Evolutionary conservation across 2,797 vertebrate species (phyloP).

Genomic region (Sternotherus odoratus): DNA sequence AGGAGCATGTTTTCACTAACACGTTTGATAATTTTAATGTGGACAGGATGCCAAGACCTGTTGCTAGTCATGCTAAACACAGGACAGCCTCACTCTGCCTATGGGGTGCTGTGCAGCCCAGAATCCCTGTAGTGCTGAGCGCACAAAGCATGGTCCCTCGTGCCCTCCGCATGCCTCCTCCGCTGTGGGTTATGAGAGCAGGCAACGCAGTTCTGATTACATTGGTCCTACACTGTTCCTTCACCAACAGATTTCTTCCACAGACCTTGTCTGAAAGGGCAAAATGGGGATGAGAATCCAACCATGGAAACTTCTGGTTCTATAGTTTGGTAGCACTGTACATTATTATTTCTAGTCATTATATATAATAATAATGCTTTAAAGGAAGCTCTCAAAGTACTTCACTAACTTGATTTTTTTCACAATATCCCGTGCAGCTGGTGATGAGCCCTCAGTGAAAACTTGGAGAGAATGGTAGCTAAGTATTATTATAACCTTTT

Average conservation of each 20-base stretch:
- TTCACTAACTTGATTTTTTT: background rate
- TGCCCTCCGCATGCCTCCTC: background rate
- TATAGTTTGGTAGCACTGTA: background rate
- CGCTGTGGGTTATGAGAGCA: background rate
- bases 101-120: accelerated
- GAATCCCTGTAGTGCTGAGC: background rate
- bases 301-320: background rate
- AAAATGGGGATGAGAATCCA: background rate
- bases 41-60: background rate
- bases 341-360: background rate
- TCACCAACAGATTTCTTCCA: background rate
- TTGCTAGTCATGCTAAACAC: background rate
- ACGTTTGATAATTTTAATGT: background rate
- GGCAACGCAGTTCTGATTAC: background rate
- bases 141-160: background rate
- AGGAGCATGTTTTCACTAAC: background rate
- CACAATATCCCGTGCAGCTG: background rate
- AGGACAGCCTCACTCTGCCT: background rate
- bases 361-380: background rate
- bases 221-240: background rate
- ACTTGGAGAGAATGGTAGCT: background rate
- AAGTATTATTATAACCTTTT: background rate
- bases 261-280: background rate
- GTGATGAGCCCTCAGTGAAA: background rate
- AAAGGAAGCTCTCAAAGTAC: background rate